Percentiles rank a stretch among this genome's conserved stretches.
Evolutionary conservation across 2,888 invertebrate genomes (phyloP).

Genomic region (Boloria euphrosyne): DNA sequence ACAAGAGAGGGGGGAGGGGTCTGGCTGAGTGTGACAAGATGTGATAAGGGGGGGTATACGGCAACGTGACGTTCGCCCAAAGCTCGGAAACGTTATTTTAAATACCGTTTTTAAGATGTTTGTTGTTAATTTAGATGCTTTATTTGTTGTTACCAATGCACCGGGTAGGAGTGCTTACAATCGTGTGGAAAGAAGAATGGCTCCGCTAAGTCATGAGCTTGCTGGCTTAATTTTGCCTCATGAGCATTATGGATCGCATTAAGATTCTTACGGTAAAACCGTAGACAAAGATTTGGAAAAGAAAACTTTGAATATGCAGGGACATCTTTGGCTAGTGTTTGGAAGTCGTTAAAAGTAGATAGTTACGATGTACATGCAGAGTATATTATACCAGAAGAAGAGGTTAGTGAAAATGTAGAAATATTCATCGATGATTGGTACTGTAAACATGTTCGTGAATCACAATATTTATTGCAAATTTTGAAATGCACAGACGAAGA

Average conservation of each 20-base stretch:
- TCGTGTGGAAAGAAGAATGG: conserved; percentile 33
- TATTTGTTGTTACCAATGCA: conserved; percentile 33
- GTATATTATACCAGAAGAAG: conserved; percentile 19
- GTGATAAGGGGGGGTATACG: not conserved
- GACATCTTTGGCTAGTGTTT: conserved; percentile 16
- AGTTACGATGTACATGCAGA: conserved; percentile 13
- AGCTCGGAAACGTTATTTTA: conserved; percentile 32
- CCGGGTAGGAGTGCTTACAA: conserved; percentile 32
- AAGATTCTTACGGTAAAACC: conserved; percentile 28
- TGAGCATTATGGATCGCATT: conserved; percentile 35
- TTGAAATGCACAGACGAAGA: not conserved
- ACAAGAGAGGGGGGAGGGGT: too few relatives aligned
- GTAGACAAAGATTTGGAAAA: conserved; percentile 21
- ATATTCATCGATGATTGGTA: conserved; percentile 12
- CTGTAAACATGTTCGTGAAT: conserved; percentile 24
- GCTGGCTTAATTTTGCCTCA: conserved; percentile 34
- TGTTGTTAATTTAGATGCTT: conserved; percentile 39
- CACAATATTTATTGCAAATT: conserved; percentile 14
- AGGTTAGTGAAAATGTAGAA: conserved; percentile 10
- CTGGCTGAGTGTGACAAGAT: too few relatives aligned
- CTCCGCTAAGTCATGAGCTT: conserved; percentile 28
- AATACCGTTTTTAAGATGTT: conserved; percentile 33
- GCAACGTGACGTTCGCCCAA: conserved; percentile 33
- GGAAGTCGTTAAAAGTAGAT: conserved; percentile 20
- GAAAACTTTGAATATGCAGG: conserved; percentile 26